Base-by-base conservation (phyloP, 2,888 invertebrate genomes). In the Piscicola geometra region DNA sequence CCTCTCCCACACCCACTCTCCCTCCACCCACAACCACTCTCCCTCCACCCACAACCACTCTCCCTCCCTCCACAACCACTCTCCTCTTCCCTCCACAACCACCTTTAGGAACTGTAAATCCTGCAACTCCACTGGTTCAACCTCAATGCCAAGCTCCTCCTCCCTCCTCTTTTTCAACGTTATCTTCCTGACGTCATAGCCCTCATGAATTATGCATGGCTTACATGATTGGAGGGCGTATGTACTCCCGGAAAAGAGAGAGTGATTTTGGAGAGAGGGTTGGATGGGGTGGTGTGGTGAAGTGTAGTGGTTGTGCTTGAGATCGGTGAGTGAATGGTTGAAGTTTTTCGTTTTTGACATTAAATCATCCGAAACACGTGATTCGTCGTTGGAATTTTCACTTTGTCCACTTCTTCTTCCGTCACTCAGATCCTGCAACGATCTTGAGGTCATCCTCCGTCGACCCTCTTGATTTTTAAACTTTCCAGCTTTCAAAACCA, bases 101-200 rank as follows among this genome's bases (percentile, higher is more conserved):
- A 84, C 84, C 83, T 83, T 83, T 76, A 82, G 83, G 64, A 80
- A 81, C 50, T 82, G 80, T 33, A 80, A 77, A 9, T 82, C 81
- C 18, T 82, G 81, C 25, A 83, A 82, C 76, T 81, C 81, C 74
- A 82, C 82, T 0, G 82, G 83, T 28, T 83, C 83, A 72, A 84
- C 82, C 72, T 82, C 82, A 28, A 84, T 77, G 3, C 84, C 84
- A 28, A 84, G 80, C 50, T 80, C 81, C 77, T 83, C 81, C 18
- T 80, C 78, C 0, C 79, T 79, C 3, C 78, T 77, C 75, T 82
- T 82, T 69, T 80, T 77, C 2, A 84, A 75, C 5, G 78, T 80
- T 41, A 82, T 77, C 3, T 79, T 75, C 47, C 70, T 41, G 21
- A 71, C 56, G 50, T 76, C 74, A 33, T 66, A 78, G 15, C 76